phyloP scores from a whole-genome alignment of 2,797 vertebrate genomes.

The Cossypha niveicapilla region DNA sequence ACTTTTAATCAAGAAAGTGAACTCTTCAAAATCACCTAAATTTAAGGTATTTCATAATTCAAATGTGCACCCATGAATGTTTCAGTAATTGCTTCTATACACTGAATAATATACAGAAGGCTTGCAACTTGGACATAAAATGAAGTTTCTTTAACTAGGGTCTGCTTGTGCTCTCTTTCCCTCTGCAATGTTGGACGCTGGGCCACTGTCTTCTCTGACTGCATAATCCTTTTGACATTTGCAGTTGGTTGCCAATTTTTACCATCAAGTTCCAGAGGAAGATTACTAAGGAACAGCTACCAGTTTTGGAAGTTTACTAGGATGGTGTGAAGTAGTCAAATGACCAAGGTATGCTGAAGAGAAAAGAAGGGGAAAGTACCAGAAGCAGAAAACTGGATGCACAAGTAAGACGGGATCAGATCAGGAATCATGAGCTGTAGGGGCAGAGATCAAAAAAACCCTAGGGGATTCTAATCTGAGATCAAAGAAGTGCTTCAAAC shows the following conservation, averaged over 20 bases:
- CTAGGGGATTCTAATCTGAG: slow-evolving; percentile 18
- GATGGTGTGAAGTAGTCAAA: neutral
- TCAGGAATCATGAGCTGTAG: slow-evolving; percentile 5
- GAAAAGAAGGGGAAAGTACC: neutral
- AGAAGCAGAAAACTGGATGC: slow-evolving; percentile 30
- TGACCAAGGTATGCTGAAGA: neutral
- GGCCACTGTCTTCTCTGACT: neutral
- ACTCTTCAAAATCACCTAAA: neutral
- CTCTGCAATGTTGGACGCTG: neutral
- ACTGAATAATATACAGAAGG: neutral
- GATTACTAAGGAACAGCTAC: neutral
- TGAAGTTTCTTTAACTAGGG: neutral
- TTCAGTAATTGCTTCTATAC: neutral
- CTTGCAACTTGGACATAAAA: neutral
- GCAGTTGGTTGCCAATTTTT: neutral
- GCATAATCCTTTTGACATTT: neutral
- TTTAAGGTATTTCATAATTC: neutral
- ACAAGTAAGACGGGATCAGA: neutral
- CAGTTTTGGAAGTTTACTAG: neutral
- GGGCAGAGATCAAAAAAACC: slow-evolving; percentile 27
- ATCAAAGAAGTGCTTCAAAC: slow-evolving; percentile 44
- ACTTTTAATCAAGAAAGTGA: neutral
- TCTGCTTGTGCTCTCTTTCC: neutral
- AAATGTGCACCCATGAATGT: neutral
- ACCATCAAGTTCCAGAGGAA: neutral